phyloP scores from a whole-genome alignment of 2,113 vertebrate species.

The Brachionichthys hirsutus region DNA sequence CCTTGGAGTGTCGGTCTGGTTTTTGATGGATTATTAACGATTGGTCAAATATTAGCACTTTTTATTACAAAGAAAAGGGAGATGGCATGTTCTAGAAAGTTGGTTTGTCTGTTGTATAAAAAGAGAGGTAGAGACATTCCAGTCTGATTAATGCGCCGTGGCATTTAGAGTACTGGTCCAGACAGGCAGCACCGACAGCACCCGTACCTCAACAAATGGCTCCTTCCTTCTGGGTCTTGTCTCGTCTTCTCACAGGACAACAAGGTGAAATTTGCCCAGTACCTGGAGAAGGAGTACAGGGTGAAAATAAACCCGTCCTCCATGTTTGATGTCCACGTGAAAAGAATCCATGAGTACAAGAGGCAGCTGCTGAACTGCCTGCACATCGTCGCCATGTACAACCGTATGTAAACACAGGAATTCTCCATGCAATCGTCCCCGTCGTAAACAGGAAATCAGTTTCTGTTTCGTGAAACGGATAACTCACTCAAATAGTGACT shows the following conservation, averaged over 20 bases:
- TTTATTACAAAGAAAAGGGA: no score
- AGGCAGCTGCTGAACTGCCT: conserved; percentile 96
- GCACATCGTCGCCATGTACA: conserved; percentile 93
- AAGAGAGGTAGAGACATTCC: no score
- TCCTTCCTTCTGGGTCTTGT: background rate
- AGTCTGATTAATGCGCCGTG: no score
- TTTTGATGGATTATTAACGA: no score
- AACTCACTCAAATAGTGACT: background rate
- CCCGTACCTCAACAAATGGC: background rate
- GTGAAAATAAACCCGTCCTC: conserved; percentile 91
- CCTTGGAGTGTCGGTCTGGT: no score
- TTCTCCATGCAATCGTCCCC: conserved; percentile 2
- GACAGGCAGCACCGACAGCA: background rate
- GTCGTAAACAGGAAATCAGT: background rate
- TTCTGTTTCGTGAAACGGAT: background rate
- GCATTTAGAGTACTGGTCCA: background rate
- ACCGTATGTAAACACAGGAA: conserved; percentile 83
- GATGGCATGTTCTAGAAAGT: no score
- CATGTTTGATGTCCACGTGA: conserved; percentile 97
- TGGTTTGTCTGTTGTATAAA: no score
- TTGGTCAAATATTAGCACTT: no score
- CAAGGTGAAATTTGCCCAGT: conserved; percentile 90
- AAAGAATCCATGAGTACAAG: conserved; percentile 98
- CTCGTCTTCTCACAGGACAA: conserved; percentile 82
- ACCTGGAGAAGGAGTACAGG: conserved; percentile 89